Evolutionary conservation across 2,797 vertebrate genomes (phyloP).

Genomic region (Denticeps clupeoides): DNA sequence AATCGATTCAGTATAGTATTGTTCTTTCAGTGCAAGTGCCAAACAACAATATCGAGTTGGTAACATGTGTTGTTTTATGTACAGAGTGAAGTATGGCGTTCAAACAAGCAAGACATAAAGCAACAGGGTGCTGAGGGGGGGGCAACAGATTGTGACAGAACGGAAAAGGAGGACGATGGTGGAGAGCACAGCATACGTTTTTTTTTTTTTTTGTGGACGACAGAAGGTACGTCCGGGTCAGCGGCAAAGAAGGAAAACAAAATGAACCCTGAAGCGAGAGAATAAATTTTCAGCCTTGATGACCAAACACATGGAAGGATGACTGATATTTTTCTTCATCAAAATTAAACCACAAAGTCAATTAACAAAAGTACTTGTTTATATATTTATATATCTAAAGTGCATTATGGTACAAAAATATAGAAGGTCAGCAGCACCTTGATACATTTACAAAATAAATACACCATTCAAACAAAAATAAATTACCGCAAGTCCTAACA

Average conservation of each 20-base stretch:
- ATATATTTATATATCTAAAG: slow-evolving; percentile 91
- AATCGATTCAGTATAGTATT: slow-evolving; percentile 54
- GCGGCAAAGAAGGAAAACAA: slow-evolving; percentile 33
- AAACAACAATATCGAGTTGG: slow-evolving; percentile 46
- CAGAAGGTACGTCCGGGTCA: slow-evolving; percentile 23
- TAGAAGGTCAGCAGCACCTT: slow-evolving; percentile 95
- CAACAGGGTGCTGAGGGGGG: slow-evolving; percentile 8
- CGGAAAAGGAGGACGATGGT: background rate
- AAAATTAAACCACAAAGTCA: slow-evolving; percentile 69
- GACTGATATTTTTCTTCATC: slow-evolving; percentile 60
- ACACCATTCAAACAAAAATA: slow-evolving; percentile 88
- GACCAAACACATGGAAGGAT: slow-evolving; percentile 23
- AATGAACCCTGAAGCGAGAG: slow-evolving; percentile 9
- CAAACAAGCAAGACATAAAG: slow-evolving; percentile 29
- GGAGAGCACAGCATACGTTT: slow-evolving; percentile 20
- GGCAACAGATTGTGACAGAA: slow-evolving; percentile 11
- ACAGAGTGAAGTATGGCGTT: slow-evolving; percentile 42
- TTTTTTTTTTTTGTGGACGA: slow-evolving; percentile 12
- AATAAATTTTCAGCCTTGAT: slow-evolving; percentile 14
- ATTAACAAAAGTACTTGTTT: slow-evolving; percentile 64
- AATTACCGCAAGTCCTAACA: slow-evolving; percentile 72
- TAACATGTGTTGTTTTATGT: slow-evolving; percentile 43
- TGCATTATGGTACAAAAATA: slow-evolving; percentile 97
- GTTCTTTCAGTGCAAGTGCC: slow-evolving; percentile 62
- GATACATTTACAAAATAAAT: slow-evolving; percentile 97